These are phyloP conservation scores for Trypoxylon attenuatum DNA, from an alignment of 2,888 invertebrate genomes.

Conservation along the genomic window DNA sequence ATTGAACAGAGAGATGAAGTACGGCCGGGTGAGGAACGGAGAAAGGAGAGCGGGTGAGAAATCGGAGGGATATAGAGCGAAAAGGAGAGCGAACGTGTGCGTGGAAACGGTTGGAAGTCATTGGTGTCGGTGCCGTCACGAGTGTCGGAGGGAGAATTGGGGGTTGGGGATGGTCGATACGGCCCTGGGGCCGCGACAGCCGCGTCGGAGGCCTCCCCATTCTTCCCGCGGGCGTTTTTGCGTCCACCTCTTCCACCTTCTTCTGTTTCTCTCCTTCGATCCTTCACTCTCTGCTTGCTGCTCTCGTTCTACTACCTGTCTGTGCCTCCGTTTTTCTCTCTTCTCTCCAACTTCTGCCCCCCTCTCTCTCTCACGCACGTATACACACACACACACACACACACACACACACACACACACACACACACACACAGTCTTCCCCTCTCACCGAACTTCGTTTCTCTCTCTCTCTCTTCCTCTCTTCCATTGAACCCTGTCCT, in stretches of 20 bases:
- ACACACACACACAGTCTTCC: no score
- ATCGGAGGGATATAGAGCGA: neutral
- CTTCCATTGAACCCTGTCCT: constrained; percentile 36
- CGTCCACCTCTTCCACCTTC: constrained; percentile 45
- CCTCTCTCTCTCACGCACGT: constrained; percentile 11
- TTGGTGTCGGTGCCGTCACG: constrained; percentile 52
- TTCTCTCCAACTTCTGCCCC: constrained; percentile 26
- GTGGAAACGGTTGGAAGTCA: constrained; percentile 58
- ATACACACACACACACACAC: constrained; percentile 11
- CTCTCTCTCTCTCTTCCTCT: constrained; percentile 5
- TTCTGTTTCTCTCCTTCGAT: constrained; percentile 4
- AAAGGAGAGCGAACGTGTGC: constrained; percentile 29
- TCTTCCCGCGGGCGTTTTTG: constrained; percentile 71
- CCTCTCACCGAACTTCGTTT: no score
- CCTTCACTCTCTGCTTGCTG: constrained; percentile 3
- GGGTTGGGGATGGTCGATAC: constrained; percentile 70
- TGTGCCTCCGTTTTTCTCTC: constrained; percentile 8
- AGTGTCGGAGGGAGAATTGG: constrained; percentile 44
- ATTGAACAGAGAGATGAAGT: constrained; percentile 12
- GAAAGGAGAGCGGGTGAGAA: constrained; percentile 2
- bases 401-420: no score
- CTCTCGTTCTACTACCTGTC: constrained; percentile 27
- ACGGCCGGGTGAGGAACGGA: neutral
- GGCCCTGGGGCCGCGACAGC: constrained; percentile 70
- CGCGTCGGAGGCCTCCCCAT: constrained; percentile 68